Evolutionary conservation across 2,797 vertebrate species (phyloP).

Genomic region (Neoniphon sammara): DNA sequence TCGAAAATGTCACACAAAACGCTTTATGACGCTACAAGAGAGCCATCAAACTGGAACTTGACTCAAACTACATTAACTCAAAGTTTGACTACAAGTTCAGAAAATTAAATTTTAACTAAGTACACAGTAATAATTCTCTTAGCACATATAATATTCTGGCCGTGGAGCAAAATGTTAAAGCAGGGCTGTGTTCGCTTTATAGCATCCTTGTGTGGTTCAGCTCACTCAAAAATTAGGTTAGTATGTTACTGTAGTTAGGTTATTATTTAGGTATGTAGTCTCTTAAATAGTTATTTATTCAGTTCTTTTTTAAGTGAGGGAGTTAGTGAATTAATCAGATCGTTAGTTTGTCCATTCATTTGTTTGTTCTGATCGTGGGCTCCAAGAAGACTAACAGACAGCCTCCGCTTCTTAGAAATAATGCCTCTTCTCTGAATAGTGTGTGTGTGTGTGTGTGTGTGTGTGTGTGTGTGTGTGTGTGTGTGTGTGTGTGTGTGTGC

Average conservation of each 20-base stretch:
- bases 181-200: neutral
- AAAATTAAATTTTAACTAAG: slow-evolving; percentile 22
- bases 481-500: slow-evolving; percentile 22
- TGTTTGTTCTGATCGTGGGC: slow-evolving; percentile 21
- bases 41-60: slow-evolving; percentile 39
- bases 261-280: neutral
- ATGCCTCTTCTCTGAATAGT: slow-evolving; percentile 9
- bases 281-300: neutral
- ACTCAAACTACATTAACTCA: slow-evolving; percentile 40
- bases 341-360: slow-evolving; percentile 17
- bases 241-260: slow-evolving; percentile 5
- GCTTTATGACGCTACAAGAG: slow-evolving; percentile 35
- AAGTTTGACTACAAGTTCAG: slow-evolving; percentile 34
- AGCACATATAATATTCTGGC: neutral
- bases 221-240: slow-evolving; percentile 3
- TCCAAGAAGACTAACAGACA: slow-evolving; percentile 22
- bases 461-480: slow-evolving; percentile 22
- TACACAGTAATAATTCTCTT: neutral
- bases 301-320: slow-evolving; percentile 3
- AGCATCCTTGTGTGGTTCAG: neutral
- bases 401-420: slow-evolving; percentile 38
- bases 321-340: slow-evolving; percentile 17
- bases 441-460: slow-evolving; percentile 22
- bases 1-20: slow-evolving; percentile 48
- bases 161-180: slow-evolving; percentile 14